A percentile compares a stretch with the other conserved stretches of the same genome.
Evolutionary conservation across 2,113 vertebrate genomes (phyloP).

Genomic region (Donacobius atricapilla): DNA sequence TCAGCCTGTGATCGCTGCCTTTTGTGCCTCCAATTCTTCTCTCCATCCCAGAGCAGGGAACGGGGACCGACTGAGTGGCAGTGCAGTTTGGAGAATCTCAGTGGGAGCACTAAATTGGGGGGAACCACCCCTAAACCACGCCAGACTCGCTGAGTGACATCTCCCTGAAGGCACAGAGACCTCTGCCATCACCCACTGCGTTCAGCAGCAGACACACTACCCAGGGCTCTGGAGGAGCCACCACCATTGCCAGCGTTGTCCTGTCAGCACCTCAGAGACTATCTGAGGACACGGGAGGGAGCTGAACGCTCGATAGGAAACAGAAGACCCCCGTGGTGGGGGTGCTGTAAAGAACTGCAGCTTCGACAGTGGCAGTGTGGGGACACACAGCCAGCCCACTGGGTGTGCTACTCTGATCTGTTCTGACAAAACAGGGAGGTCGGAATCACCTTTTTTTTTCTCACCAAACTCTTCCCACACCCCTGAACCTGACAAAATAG

Average conservation of each 20-base stretch:
- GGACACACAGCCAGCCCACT: background rate
- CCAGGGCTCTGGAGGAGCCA: background rate
- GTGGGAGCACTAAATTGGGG: background rate
- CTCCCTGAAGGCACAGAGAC: background rate
- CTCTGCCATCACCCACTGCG: background rate
- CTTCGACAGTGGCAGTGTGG: fast-evolving
- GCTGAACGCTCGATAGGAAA: background rate
- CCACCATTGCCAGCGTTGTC: background rate
- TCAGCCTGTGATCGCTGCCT: background rate
- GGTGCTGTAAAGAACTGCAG: background rate
- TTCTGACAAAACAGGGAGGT: background rate
- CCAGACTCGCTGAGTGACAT: background rate
- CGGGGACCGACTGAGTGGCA: fast-evolving
- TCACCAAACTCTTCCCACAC: background rate
- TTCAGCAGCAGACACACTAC: background rate
- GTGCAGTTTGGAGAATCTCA: fast-evolving
- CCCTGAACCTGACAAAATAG: background rate
- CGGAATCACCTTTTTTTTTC: background rate
- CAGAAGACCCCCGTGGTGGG: background rate
- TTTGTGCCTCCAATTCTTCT: background rate
- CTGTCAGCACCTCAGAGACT: constrained; percentile 34
- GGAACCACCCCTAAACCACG: background rate
- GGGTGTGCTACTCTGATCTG: background rate
- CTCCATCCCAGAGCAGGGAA: background rate
- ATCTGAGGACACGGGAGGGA: background rate